Evolutionary conservation across 2,113 vertebrate genomes (phyloP).

Genomic region (Saccopteryx bilineata): DNA sequence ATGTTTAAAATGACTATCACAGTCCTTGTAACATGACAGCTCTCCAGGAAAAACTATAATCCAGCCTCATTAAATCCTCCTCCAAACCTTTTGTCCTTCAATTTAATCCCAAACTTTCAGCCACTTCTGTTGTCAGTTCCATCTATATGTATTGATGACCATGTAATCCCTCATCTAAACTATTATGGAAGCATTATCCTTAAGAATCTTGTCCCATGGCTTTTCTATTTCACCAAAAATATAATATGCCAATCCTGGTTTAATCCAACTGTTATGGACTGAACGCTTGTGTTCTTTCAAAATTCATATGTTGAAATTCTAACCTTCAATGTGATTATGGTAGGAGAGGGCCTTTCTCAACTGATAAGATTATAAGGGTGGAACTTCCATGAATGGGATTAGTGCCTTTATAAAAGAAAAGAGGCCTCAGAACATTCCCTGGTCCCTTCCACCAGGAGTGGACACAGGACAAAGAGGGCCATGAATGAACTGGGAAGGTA

Average conservation of each 20-base stretch:
- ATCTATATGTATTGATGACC: not conserved
- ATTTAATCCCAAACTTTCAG: not conserved
- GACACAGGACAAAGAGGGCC: not conserved
- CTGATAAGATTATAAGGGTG: not conserved
- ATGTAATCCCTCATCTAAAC: not conserved
- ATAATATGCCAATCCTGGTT: not conserved
- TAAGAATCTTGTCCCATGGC: not conserved
- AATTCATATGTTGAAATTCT: not conserved
- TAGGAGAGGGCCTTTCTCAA: not conserved
- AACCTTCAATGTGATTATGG: not conserved
- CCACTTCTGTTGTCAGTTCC: not conserved
- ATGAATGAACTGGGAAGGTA: not conserved
- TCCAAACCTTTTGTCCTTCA: not conserved
- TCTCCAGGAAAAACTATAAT: not conserved
- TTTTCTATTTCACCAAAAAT: not conserved
- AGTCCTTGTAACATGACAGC: not conserved
- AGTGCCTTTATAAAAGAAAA: not conserved
- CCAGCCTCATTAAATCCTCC: not conserved
- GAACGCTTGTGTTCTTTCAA: not conserved
- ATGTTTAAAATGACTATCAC: not conserved
- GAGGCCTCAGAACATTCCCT: not conserved
- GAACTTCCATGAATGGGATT: not conserved
- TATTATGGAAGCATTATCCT: not conserved
- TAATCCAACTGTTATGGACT: not conserved
- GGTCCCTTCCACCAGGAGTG: not conserved